phyloP scores from a whole-genome alignment of 2,113 vertebrate genomes.

The Cyanoderma ruficeps region DNA sequence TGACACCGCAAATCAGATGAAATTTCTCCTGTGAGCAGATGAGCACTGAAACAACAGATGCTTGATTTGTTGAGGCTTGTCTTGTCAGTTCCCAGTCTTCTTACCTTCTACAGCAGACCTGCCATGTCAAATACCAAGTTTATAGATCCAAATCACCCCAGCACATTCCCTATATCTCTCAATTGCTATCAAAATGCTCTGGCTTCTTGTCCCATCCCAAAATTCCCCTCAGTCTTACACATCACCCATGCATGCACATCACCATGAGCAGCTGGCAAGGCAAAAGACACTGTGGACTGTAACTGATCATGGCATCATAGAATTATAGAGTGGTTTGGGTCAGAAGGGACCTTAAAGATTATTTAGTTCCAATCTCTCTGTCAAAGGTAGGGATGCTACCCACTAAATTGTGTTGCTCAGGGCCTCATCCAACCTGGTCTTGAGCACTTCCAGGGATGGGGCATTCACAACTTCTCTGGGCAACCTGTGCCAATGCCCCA shows the following conservation, averaged over 20 bases:
- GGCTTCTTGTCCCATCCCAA: background rate
- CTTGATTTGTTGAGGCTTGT: background rate
- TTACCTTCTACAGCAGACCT: background rate
- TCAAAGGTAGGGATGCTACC: background rate
- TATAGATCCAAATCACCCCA: background rate
- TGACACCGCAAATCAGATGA: background rate
- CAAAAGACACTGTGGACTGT: background rate
- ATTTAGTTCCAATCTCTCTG: background rate
- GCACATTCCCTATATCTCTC: fast-evolving
- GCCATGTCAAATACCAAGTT: background rate
- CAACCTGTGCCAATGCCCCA: background rate
- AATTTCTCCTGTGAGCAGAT: background rate
- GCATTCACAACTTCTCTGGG: background rate
- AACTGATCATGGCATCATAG: background rate
- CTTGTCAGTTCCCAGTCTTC: background rate
- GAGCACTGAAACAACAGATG: background rate
- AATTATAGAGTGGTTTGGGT: background rate
- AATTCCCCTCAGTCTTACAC: background rate
- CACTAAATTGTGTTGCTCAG: background rate
- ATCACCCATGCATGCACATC: background rate
- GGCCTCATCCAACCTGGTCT: no score
- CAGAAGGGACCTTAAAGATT: background rate
- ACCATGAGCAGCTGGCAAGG: background rate
- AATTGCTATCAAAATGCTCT: background rate
- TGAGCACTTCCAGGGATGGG: background rate